Conservation (phyloP, 2,888 invertebrate species). For the Troides helena region DNA sequence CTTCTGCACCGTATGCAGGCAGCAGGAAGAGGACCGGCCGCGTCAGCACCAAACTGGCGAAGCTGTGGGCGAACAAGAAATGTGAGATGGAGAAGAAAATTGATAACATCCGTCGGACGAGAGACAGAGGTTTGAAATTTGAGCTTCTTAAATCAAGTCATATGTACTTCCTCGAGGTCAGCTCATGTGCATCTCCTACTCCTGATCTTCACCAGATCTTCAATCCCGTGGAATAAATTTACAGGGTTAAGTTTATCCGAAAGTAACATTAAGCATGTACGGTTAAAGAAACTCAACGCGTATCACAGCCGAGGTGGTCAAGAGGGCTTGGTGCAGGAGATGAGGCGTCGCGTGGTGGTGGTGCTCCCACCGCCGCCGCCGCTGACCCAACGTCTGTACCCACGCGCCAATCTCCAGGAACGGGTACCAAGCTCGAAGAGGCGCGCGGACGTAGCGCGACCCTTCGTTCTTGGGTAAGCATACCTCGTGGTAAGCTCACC, state of each 20-base stretch:
- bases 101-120: constrained; percentile 72
- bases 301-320: constrained; percentile 52
- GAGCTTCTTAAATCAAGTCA: too few relatives aligned
- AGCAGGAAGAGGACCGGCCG: constrained; percentile 69
- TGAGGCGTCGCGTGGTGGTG: constrained; percentile 53
- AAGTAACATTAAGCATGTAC: too few relatives aligned
- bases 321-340: constrained; percentile 42
- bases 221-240: too few relatives aligned
- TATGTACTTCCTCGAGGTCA: too few relatives aligned
- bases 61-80: constrained; percentile 73
- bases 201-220: too few relatives aligned
- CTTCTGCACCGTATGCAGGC: constrained; percentile 83
- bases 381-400: constrained; percentile 80
- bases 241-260: too few relatives aligned
- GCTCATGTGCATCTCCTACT: too few relatives aligned
- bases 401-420: constrained; percentile 83
- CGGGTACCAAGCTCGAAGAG: constrained; percentile 83
- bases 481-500: too few relatives aligned
- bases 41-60: constrained; percentile 71
- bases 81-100: constrained; percentile 80
- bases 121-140: constrained; percentile 66
- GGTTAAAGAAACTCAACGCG: constrained; percentile 33
- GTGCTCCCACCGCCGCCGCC: constrained; percentile 49
- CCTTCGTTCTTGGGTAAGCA: constrained; percentile 53
- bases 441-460: constrained; percentile 78